These are phyloP conservation scores for Todiramphus saurophagus DNA, from an alignment of 2,113 vertebrate species.

Conservation along the genomic window DNA sequence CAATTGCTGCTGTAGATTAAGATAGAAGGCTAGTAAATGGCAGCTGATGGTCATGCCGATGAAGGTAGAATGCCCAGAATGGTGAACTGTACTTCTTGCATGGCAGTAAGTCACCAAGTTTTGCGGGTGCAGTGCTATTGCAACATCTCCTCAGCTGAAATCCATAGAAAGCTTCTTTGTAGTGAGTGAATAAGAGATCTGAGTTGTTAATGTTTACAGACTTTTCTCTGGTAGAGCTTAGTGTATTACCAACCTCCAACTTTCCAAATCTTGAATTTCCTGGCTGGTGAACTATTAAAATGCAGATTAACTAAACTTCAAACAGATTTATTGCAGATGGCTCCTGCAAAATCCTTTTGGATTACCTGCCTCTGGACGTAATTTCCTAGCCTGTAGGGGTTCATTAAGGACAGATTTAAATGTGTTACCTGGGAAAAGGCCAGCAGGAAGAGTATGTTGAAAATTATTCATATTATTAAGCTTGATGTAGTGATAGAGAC, in stretches of 20 bases:
- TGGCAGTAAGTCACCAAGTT: background rate
- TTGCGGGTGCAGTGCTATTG: background rate
- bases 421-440: slow-evolving; percentile 52
- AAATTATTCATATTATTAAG: slow-evolving; percentile 44
- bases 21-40: background rate
- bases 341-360: slow-evolving; percentile 67
- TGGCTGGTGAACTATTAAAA: slow-evolving; percentile 69
- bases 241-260: background rate
- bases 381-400: slow-evolving; percentile 65
- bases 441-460: slow-evolving; percentile 51
- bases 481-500: background rate
- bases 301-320: slow-evolving; percentile 73
- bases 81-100: background rate
- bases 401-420: slow-evolving; percentile 78
- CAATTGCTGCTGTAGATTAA: background rate
- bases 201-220: background rate
- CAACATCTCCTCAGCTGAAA: background rate
- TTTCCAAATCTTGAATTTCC: slow-evolving; percentile 57
- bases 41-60: background rate
- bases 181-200: background rate
- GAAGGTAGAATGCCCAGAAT: background rate
- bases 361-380: slow-evolving; percentile 68
- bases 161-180: background rate
- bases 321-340: slow-evolving; percentile 61
- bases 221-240: slow-evolving; percentile 3